Evolutionary conservation across 1,140 invertebrate species (phyloP).

Genomic region (Zaprionus africanus): DNA sequence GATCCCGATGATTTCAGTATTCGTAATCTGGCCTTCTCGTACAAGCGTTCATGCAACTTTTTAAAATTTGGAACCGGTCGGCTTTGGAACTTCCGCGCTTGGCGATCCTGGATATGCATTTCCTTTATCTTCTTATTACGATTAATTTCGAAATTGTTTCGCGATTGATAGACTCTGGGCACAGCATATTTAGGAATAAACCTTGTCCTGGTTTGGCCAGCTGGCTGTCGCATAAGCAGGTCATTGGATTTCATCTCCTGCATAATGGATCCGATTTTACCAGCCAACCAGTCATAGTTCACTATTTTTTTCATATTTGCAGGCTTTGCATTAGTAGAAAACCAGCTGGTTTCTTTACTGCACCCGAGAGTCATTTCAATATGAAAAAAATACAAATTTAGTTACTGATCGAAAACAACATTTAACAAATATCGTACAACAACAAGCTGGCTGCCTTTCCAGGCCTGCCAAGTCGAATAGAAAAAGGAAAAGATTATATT

Average conservation of each 20-base stretch:
- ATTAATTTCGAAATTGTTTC: slow-evolving; percentile 35
- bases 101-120: background rate
- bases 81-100: slow-evolving; percentile 31
- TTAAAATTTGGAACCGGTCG: slow-evolving; percentile 57
- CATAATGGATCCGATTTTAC: slow-evolving; percentile 21
- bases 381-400: background rate
- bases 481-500: background rate
- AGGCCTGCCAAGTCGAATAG: background rate
- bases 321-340: background rate
- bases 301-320: slow-evolving; percentile 4
- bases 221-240: slow-evolving; percentile 38
- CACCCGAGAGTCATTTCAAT: background rate
- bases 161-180: slow-evolving; percentile 18
- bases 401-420: background rate
- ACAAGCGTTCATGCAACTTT: slow-evolving; percentile 31
- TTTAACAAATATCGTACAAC: background rate
- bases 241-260: slow-evolving; percentile 22
- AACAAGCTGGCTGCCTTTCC: background rate
- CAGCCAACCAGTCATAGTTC: slow-evolving; percentile 29
- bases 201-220: slow-evolving; percentile 27
- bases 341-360: background rate
- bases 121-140: background rate
- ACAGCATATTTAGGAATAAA: background rate
- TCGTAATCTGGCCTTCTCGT: slow-evolving; percentile 5
- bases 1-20: slow-evolving; percentile 6